Conservation (phyloP, 2,113 vertebrate species). For the Oplegnathus fasciatus region DNA sequence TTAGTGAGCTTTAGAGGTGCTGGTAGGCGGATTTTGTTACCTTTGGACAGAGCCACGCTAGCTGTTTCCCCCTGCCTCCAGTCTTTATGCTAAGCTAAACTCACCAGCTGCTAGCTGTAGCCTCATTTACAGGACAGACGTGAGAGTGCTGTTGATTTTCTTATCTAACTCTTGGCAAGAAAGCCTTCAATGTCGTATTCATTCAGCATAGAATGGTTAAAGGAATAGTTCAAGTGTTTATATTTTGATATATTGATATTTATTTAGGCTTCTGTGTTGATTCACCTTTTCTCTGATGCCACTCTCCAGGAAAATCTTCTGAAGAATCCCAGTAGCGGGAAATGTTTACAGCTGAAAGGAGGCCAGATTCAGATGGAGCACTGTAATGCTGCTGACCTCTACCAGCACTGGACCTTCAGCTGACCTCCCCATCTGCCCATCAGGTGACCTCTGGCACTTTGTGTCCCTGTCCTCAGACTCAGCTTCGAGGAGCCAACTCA, state of each 20-base stretch:
- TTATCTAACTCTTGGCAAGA: not conserved
- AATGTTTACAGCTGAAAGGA: slow-evolving; percentile 85
- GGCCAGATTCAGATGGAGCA: slow-evolving; percentile 81
- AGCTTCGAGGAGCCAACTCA: not conserved
- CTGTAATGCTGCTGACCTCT: slow-evolving; percentile 84
- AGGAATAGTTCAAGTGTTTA: not conserved
- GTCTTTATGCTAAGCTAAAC: not conserved
- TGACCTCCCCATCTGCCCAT: slow-evolving; percentile 71
- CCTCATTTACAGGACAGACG: not conserved
- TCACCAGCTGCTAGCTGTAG: not conserved
- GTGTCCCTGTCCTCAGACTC: slow-evolving; percentile 20
- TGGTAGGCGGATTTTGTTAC: not conserved
- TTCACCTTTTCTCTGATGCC: not conserved
- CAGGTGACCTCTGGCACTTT: slow-evolving; percentile 27
- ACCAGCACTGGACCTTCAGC: slow-evolving; percentile 90
- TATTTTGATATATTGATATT: not conserved
- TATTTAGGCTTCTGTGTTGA: not conserved
- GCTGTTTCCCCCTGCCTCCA: not conserved
- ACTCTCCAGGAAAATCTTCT: slow-evolving; percentile 86
- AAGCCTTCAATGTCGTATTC: not conserved
- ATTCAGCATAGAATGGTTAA: not conserved
- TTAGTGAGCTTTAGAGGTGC: not conserved
- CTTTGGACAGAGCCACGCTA: not conserved
- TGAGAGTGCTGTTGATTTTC: not conserved
- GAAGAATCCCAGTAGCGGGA: slow-evolving; percentile 86